Evolutionary conservation across 2,888 invertebrate species (phyloP).

Genomic region (Tuta absoluta): DNA sequence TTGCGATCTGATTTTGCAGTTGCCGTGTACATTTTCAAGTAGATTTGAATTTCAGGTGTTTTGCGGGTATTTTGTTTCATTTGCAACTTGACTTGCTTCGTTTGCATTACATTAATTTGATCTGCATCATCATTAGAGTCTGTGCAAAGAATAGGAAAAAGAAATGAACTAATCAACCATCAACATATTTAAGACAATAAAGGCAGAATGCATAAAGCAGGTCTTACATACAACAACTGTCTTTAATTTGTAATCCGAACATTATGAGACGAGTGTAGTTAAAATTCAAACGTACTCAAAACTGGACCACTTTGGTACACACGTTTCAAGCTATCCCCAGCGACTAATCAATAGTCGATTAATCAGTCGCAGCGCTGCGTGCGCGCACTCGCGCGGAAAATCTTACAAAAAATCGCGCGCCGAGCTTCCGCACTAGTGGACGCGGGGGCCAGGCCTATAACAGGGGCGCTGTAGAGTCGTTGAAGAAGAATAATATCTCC

Average conservation of each 20-base stretch:
- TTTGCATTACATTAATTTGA: background rate
- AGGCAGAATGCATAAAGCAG: too few relatives aligned
- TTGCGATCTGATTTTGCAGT: slow-evolving; percentile 6
- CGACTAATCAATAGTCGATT: slow-evolving; percentile 77
- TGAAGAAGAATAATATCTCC: background rate
- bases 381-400: slow-evolving; percentile 74
- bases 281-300: background rate
- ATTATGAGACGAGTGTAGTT: background rate
- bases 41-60: background rate
- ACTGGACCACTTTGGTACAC: background rate
- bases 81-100: background rate
- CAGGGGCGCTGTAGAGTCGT: slow-evolving; percentile 45
- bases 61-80: background rate
- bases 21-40: background rate
- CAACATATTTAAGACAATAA: too few relatives aligned
- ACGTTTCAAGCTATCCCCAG: slow-evolving; percentile 39
- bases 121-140: too few relatives aligned
- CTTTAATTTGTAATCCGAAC: too few relatives aligned
- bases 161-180: too few relatives aligned
- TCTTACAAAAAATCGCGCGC: slow-evolving; percentile 77
- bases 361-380: slow-evolving; percentile 74
- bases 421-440: slow-evolving; percentile 64
- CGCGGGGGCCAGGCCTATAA: slow-evolving; percentile 54
- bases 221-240: too few relatives aligned
- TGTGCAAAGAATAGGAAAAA: too few relatives aligned